phyloP scores from a whole-genome alignment of 2,113 vertebrate species.

The Capreolus pygargus region DNA sequence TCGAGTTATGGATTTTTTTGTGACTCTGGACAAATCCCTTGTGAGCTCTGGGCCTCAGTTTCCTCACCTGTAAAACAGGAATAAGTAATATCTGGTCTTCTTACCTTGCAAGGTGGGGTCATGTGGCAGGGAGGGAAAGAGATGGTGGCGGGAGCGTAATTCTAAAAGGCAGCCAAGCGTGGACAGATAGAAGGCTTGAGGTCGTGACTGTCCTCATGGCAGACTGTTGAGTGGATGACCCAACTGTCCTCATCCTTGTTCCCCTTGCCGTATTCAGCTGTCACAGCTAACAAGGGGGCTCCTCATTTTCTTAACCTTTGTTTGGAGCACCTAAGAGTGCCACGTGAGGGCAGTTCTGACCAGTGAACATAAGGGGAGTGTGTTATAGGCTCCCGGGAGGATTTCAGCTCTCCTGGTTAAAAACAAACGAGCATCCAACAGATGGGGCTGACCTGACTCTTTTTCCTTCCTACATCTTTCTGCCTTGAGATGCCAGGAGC shows the following conservation, averaged over 20 bases:
- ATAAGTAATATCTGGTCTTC: neutral
- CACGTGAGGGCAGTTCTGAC: rapidly evolving
- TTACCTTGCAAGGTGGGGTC: neutral
- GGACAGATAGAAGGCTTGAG: neutral
- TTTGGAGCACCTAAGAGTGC: neutral
- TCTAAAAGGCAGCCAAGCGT: neutral
- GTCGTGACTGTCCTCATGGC: neutral
- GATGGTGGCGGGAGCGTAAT: neutral
- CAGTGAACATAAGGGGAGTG: neutral
- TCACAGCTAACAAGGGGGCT: neutral
- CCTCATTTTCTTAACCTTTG: neutral
- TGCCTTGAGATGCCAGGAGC: neutral
- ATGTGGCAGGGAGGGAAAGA: too few species aligned
- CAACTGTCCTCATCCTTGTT: too few species aligned
- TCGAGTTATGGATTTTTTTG: neutral
- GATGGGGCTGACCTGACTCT: neutral
- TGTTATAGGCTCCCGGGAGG: neutral
- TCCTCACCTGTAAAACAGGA: neutral
- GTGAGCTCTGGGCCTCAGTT: neutral
- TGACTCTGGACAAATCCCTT: neutral
- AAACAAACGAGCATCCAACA: neutral
- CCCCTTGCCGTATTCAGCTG: neutral
- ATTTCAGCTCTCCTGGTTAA: neutral
- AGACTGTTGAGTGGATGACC: neutral
- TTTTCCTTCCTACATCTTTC: neutral